Conservation (phyloP, 2,113 vertebrate genomes). For the Lepus americanus region DNA sequence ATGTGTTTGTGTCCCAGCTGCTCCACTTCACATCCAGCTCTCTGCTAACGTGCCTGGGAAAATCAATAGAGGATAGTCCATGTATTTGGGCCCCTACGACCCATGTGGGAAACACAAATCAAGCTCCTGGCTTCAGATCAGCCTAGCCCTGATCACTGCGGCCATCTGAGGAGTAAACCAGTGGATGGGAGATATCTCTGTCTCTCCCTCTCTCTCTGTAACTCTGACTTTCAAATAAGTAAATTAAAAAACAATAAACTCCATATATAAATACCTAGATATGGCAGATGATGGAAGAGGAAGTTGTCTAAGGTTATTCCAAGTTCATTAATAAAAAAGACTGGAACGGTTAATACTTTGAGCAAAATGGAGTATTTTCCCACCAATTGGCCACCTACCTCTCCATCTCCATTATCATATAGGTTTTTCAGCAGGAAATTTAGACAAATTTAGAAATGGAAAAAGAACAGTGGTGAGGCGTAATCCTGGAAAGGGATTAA, state of each 20-base stretch:
- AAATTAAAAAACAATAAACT: background rate
- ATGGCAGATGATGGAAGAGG: background rate
- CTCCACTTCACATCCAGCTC: no score
- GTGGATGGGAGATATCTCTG: no score
- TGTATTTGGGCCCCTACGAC: no score
- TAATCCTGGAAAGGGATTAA: background rate
- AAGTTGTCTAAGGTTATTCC: background rate
- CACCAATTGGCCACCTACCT: background rate
- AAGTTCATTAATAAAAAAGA: constrained; percentile 51
- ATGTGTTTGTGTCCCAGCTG: no score
- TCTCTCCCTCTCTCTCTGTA: no score
- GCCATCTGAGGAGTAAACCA: no score
- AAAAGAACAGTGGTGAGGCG: background rate
- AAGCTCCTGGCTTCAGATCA: no score
- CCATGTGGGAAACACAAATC: no score
- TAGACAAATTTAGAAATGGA: background rate
- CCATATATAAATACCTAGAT: constrained; percentile 28
- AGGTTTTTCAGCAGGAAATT: background rate
- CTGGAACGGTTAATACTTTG: background rate
- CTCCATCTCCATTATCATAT: background rate
- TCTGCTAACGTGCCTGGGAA: no score
- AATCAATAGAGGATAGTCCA: no score
- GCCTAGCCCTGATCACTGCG: no score
- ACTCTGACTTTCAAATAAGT: background rate
- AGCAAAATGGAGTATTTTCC: background rate